Evolutionary conservation across 1,140 invertebrate genomes (phyloP).

Genomic region (Heliconius hermathena): DNA sequence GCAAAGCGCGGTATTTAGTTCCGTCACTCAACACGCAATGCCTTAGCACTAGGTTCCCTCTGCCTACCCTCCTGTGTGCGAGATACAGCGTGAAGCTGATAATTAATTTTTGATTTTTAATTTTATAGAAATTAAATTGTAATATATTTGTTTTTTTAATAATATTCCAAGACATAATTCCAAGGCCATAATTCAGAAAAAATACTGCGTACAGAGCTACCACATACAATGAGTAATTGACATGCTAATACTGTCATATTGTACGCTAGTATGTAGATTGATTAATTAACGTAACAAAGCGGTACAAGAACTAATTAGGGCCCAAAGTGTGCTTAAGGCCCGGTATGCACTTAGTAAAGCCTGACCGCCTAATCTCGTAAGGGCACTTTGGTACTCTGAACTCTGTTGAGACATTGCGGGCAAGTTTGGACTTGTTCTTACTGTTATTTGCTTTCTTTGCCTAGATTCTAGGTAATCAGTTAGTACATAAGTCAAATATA

Average conservation of each 20-base stretch:
- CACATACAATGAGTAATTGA: not conserved
- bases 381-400: slow-evolving; percentile 28
- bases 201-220: not conserved
- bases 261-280: not conserved
- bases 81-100: too few species aligned
- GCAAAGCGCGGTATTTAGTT: too few species aligned
- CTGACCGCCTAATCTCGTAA: slow-evolving; percentile 44
- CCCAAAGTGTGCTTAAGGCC: slow-evolving; percentile 33
- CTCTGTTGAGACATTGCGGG: slow-evolving; percentile 23
- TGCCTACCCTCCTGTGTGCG: too few species aligned
- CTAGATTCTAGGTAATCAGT: not conserved
- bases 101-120: too few species aligned
- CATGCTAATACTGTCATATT: not conserved
- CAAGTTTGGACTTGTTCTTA: slow-evolving; percentile 18
- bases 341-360: slow-evolving; percentile 31
- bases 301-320: slow-evolving; percentile 46
- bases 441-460: slow-evolving; percentile 10
- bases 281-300: slow-evolving; percentile 47
- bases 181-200: not conserved
- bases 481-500: too few species aligned
- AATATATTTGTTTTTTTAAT: too few species aligned
- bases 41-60: too few species aligned
- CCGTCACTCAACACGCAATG: too few species aligned
- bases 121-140: too few species aligned
- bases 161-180: too few species aligned